Evolutionary conservation across 2,797 vertebrate genomes (phyloP), one percentile per base, ranked within the genome.

Genomic region (Esox masquinongy): DNA sequence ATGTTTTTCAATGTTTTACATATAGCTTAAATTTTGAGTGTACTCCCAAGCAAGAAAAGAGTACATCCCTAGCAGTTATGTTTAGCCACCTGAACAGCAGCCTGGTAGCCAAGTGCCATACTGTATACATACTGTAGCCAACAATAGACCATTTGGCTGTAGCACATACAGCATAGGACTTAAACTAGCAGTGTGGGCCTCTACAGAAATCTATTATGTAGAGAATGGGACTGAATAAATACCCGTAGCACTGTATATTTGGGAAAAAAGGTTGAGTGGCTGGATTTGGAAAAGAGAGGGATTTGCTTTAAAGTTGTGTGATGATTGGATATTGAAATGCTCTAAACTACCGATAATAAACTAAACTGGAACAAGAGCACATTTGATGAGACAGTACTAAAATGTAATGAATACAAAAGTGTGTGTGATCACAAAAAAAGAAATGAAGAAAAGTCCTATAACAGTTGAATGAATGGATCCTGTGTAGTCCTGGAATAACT

Each of bases 361-460:
- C n/a, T 75, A 26, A 61, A 80, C 19, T 59, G 76, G 4, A 78
- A 73, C 5, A 75, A 73, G 31, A 80, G 53, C 79, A 59, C 78
- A 67, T 79, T 71, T 77, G 53, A 79, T 66, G 75, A 82, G 76
- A 77, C 59, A 79, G 39, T 74, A 83, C 50, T 80, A 47, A 64
- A 81, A 82, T 72, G 26, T 49, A n/a, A 77, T 68, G 72, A 69
- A 29, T 70, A 76, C 75, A 67, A 11, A 79, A 80, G 17, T 68
- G 73, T 82, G 69, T 82, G 74, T 59, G 56, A 24, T 82, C 76
- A 84, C 73, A 82, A 56, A 56, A 51, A 56, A 56, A 59, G 56
- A 59, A 59, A 59, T 59, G 2, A 59, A 74, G 78, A 43, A 19
- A 5, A 80, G 79, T 61, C 81, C 53, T 76, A 63, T 75, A 72